phyloP scores from a whole-genome alignment of 2,113 vertebrate genomes.

The Istiophorus platypterus region DNA sequence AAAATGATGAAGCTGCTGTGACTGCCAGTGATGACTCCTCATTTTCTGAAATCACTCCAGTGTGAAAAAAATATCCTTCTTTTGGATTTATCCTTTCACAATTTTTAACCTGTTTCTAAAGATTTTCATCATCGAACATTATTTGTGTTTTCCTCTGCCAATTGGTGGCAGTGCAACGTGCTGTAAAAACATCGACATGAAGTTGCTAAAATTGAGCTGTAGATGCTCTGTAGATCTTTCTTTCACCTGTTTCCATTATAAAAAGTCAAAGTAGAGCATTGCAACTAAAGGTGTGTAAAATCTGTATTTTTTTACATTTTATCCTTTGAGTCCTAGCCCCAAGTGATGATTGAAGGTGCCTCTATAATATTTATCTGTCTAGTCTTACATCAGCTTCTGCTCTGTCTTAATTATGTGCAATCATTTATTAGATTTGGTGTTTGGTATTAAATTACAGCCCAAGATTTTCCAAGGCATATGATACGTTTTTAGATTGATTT shows the following conservation, averaged over 20 bases:
- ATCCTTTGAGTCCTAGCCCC: background rate
- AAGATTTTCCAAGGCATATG: constrained; percentile 33
- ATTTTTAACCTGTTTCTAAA: background rate
- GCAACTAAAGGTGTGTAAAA: background rate
- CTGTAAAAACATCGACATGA: background rate
- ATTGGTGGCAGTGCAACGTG: background rate
- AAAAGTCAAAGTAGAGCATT: background rate
- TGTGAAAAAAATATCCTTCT: background rate
- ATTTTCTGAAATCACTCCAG: background rate
- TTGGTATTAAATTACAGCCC: constrained; percentile 33
- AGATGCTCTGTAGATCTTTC: background rate
- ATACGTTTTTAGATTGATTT: constrained; percentile 62
- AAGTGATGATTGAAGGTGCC: background rate
- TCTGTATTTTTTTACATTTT: background rate
- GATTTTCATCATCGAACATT: background rate
- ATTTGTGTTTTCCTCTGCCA: background rate
- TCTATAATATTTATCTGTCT: constrained; percentile 2
- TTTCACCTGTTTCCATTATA: background rate
- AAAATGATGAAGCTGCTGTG: background rate
- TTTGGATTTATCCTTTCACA: background rate
- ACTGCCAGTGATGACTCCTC: background rate
- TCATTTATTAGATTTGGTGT: constrained; percentile 49
- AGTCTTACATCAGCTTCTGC: background rate
- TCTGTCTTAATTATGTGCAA: background rate
- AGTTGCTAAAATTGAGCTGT: background rate